Percentiles rank a stretch among this genome's conserved stretches.
phyloP scores from a whole-genome alignment of 2,797 vertebrate species.

The Helostoma temminkii region DNA sequence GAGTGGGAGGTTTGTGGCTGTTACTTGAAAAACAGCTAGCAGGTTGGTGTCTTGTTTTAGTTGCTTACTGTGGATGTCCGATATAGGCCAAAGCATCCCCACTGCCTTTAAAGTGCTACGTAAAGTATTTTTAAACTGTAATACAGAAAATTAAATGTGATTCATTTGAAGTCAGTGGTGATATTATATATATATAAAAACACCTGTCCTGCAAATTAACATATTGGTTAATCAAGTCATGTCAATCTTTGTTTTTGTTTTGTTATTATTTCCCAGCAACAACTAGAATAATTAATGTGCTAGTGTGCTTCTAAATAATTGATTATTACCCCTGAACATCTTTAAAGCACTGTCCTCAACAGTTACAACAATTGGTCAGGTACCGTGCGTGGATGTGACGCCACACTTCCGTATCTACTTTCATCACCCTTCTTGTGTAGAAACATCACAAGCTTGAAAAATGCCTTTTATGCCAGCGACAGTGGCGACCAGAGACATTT shows the following conservation, averaged over 20 bases:
- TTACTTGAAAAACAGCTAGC: slow-evolving; percentile 43
- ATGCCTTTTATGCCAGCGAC: background rate
- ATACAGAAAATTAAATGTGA: slow-evolving; percentile 31
- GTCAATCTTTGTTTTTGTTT: background rate
- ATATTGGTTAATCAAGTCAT: too few relatives aligned
- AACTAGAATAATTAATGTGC: background rate
- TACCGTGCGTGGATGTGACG: too few relatives aligned
- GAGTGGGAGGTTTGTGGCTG: slow-evolving; percentile 70
- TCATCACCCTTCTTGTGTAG: background rate
- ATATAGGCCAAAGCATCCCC: slow-evolving; percentile 63
- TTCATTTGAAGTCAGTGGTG: slow-evolving; percentile 4
- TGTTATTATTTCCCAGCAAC: background rate
- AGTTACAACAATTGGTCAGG: background rate
- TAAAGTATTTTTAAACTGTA: slow-evolving; percentile 24
- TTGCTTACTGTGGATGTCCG: slow-evolving; percentile 64
- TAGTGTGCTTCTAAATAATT: background rate
- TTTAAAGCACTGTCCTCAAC: background rate
- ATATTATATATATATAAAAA: too few relatives aligned
- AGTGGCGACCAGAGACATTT: too few relatives aligned
- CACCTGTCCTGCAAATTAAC: too few relatives aligned
- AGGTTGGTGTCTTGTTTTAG: slow-evolving; percentile 51
- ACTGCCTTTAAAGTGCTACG: slow-evolving; percentile 41
- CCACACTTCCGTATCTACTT: background rate
- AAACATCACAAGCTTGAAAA: background rate
- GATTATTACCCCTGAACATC: background rate